phyloP scores from a whole-genome alignment of 2,113 vertebrate species.

The Calcarius ornatus region DNA sequence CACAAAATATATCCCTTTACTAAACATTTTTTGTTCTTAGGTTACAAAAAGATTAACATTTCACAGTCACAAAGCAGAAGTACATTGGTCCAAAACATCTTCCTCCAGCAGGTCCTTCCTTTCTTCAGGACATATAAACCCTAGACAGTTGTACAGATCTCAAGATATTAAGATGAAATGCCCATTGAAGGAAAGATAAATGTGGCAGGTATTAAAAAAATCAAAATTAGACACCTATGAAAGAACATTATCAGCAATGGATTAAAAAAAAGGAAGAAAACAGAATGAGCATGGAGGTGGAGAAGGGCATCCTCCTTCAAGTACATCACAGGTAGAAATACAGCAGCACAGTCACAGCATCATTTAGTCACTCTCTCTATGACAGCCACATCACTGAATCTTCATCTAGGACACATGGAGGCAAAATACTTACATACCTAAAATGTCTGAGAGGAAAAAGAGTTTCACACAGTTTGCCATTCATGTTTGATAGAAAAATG shows the following conservation, averaged over 20 bases:
- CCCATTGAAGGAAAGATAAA: conserved; percentile 30
- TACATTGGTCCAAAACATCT: conserved; percentile 68
- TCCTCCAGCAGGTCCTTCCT: conserved; percentile 44
- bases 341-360: conserved; percentile 49
- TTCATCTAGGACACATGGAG: conserved; percentile 35
- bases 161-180: conserved; percentile 29
- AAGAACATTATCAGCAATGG: neutral
- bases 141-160: conserved; percentile 36
- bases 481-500: neutral
- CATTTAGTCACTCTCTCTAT: conserved; percentile 42
- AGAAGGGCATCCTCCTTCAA: conserved; percentile 54
- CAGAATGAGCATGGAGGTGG: neutral
- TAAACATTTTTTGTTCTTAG: conserved; percentile 73
- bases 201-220: neutral
- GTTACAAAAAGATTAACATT: conserved; percentile 85
- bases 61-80: conserved; percentile 84
- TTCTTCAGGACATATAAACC: conserved; percentile 55
- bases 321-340: conserved; percentile 52
- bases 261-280: neutral
- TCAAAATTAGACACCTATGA: neutral
- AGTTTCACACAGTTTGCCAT: neutral
- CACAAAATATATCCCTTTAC: conserved; percentile 84
- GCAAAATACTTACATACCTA: conserved; percentile 57
- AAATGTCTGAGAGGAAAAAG: neutral
- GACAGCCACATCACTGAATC: neutral